phyloP scores from a whole-genome alignment of 1,140 invertebrate genomes.

The Nomia melanderi region DNA sequence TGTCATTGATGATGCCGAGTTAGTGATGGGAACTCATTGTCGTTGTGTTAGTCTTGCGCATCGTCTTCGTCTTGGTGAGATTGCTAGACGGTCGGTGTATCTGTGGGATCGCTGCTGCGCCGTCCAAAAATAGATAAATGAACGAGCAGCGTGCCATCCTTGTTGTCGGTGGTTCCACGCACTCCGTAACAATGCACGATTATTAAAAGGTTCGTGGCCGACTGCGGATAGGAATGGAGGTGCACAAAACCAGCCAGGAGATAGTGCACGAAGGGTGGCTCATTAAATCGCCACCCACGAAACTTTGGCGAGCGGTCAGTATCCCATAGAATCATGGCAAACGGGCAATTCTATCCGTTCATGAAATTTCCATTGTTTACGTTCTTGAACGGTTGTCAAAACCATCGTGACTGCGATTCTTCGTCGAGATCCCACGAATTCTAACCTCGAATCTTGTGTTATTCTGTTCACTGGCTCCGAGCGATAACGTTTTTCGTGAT shows the following conservation, averaged over 20 bases:
- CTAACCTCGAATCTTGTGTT: constrained; percentile 21
- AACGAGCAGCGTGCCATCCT: constrained; percentile 51
- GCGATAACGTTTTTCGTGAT: not conserved
- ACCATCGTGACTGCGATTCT: not conserved
- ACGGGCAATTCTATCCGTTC: not conserved
- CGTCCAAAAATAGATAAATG: constrained; percentile 69
- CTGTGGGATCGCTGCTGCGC: constrained; percentile 45
- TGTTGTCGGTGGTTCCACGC: constrained; percentile 56
- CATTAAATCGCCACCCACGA: constrained; percentile 94
- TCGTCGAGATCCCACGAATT: not conserved
- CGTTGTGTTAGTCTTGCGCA: constrained; percentile 33
- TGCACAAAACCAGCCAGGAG: constrained; percentile 80
- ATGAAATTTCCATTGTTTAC: constrained; percentile 49
- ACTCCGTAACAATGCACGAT: constrained; percentile 32
- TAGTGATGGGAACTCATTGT: not conserved
- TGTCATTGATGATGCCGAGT: constrained; percentile 9
- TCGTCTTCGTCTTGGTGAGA: constrained; percentile 16
- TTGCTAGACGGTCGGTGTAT: constrained; percentile 34
- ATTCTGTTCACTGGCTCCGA: not conserved
- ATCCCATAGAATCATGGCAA: constrained; percentile 17
- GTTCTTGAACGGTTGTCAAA: constrained; percentile 23
- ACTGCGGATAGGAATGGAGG: constrained; percentile 61
- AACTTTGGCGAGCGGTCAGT: constrained; percentile 94
- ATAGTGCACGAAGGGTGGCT: constrained; percentile 93
- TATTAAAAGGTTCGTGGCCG: constrained; percentile 33